Conservation (phyloP, 2,888 invertebrate genomes). For the Camponotus fellah region DNA sequence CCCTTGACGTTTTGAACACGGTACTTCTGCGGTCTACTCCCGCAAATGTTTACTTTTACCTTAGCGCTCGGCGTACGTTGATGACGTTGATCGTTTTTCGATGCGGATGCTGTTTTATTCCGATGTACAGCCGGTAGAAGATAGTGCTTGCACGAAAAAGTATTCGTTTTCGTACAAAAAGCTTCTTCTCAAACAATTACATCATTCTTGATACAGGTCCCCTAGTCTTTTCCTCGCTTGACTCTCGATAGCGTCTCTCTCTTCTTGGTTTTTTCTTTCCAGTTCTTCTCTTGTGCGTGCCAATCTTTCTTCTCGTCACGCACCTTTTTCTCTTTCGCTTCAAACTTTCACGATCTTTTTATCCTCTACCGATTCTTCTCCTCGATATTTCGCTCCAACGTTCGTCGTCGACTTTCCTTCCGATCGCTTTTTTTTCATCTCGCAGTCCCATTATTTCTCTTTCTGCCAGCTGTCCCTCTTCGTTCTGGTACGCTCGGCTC, state of each 20-base stretch:
- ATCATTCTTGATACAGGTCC: not conserved
- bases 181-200: not conserved
- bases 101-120: not conserved
- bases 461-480: slow-evolving; percentile 32
- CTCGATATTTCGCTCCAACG: slow-evolving; percentile 19
- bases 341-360: slow-evolving; percentile 49
- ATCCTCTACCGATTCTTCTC: not conserved
- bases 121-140: not conserved
- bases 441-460: slow-evolving; percentile 39
- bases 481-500: slow-evolving; percentile 6
- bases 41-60: slow-evolving; percentile 25
- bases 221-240: not conserved
- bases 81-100: not conserved
- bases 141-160: not conserved
- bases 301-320: slow-evolving; percentile 7
- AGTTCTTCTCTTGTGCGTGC: not conserved
- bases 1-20: not conserved
- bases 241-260: slow-evolving; percentile 1
- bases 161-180: not conserved
- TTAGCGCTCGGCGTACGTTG: not conserved
- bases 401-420: slow-evolving; percentile 50
- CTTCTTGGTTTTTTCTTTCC: not conserved
- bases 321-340: slow-evolving; percentile 1
- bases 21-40: slow-evolving; percentile 16
- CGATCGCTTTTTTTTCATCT: slow-evolving; percentile 43